Conservation (phyloP, 2,888 invertebrate genomes). For the Drosophila putrida region DNA sequence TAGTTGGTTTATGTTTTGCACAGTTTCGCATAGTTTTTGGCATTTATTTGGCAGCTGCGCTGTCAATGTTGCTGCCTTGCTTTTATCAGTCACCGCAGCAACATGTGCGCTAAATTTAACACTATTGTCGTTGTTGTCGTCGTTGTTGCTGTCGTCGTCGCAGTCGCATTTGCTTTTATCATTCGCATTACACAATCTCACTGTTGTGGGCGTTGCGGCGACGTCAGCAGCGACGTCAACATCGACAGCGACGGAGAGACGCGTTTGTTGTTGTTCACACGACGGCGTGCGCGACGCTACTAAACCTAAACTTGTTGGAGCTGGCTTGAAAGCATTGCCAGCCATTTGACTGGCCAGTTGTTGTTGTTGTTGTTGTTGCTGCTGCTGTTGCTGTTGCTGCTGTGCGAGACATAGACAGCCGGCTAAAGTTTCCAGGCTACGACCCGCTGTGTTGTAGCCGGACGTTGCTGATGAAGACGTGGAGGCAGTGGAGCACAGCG, state of each 20-base stretch:
- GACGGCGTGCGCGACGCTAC: constrained; percentile 81
- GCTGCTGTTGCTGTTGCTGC: constrained; percentile 52
- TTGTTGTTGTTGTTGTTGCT: constrained; percentile 43
- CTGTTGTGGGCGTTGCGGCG: constrained; percentile 71
- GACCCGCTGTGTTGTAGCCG: constrained; percentile 80
- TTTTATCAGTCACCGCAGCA: constrained; percentile 46
- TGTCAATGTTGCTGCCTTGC: constrained; percentile 38
- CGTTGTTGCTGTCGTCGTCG: constrained; percentile 24
- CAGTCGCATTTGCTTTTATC: constrained; percentile 61
- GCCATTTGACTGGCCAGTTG: constrained; percentile 63
- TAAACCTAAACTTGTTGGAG: constrained; percentile 79
- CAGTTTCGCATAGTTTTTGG: constrained; percentile 77
- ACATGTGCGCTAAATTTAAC: constrained; percentile 61
- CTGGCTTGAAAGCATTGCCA: constrained; percentile 66
- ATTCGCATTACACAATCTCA: constrained; percentile 73
- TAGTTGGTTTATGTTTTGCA: constrained; percentile 49
- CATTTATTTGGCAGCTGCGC: constrained; percentile 67
- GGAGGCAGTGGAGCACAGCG: constrained; percentile 77
- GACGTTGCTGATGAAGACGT: constrained; percentile 73
- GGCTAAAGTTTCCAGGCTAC: constrained; percentile 80
- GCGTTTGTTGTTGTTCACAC: constrained; percentile 74
- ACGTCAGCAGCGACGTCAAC: constrained; percentile 42
- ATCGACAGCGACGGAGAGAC: constrained; percentile 49
- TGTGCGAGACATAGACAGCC: constrained; percentile 65
- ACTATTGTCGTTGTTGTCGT: constrained; percentile 33